Conservation (phyloP, 2,797 vertebrate species). For the Danio choprae region DNA sequence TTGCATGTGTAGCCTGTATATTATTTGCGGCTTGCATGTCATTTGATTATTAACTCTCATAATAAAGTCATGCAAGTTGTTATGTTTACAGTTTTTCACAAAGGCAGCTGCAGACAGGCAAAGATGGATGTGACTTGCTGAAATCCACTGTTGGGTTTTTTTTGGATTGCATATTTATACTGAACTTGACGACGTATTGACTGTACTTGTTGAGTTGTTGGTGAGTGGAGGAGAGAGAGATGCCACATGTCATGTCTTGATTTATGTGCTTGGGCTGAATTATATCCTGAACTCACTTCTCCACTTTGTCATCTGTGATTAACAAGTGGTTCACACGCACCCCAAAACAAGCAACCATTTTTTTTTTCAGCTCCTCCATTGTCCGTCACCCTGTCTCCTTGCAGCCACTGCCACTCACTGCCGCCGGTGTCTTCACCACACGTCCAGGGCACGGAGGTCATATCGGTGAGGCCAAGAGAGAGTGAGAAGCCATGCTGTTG, state of each 20-base stretch:
- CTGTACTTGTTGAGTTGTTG: constrained; percentile 36
- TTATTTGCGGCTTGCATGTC: constrained; percentile 13
- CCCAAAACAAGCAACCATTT: constrained; percentile 56
- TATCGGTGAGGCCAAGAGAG: constrained; percentile 69
- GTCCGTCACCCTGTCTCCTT: constrained; percentile 59
- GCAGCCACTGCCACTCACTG: constrained; percentile 68
- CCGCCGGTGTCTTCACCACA: constrained; percentile 71
- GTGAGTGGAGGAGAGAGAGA: constrained; percentile 18
- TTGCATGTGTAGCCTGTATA: neutral
- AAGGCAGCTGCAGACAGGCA: constrained; percentile 25
- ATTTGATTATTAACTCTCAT: constrained; percentile 26
- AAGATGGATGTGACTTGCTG: constrained; percentile 11
- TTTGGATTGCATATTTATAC: constrained; percentile 8
- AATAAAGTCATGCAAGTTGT: constrained; percentile 7
- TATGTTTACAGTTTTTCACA: constrained; percentile 29
- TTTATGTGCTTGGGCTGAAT: constrained; percentile 71
- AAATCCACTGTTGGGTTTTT: neutral
- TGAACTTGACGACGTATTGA: neutral
- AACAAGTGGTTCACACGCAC: constrained; percentile 71
- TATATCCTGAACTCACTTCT: constrained; percentile 70
- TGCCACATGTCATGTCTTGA: constrained; percentile 55
- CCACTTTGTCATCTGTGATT: constrained; percentile 72
- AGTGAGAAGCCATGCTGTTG: constrained; percentile 69
- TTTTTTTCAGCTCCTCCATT: constrained; percentile 14
- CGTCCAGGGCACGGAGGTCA: constrained; percentile 72